Evolutionary conservation across 2,113 vertebrate genomes (phyloP).

Genomic region (Ictalurus punctatus): DNA sequence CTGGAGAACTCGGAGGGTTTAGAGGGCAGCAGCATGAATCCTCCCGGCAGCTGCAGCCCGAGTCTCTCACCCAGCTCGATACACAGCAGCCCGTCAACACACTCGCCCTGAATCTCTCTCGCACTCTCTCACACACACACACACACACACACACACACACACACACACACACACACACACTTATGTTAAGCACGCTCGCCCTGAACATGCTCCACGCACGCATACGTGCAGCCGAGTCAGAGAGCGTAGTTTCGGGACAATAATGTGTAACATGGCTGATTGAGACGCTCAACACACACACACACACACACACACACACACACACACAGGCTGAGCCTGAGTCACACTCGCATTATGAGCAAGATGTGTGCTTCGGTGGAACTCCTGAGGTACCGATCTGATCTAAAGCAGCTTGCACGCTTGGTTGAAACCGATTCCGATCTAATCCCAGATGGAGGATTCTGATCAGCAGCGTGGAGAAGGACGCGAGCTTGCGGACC

Average conservation of each 20-base stretch:
- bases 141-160: neutral
- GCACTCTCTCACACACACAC: neutral
- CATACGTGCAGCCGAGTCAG: neutral
- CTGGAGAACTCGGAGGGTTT: constrained; percentile 75
- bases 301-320: neutral
- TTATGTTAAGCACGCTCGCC: neutral
- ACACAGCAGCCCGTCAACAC: constrained; percentile 78
- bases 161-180: neutral
- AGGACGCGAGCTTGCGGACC: neutral
- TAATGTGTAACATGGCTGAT: neutral
- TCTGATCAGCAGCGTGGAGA: neutral
- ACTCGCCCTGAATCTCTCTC: constrained; percentile 55
- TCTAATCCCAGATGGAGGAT: neutral
- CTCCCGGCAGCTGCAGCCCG: constrained; percentile 69
- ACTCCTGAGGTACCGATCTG: neutral
- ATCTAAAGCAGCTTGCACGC: constrained; percentile 8
- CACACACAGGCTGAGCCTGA: constrained; percentile 13
- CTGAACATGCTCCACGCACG: neutral
- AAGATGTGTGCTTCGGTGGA: neutral
- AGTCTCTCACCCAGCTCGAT: constrained; percentile 80
- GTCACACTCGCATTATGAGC: neutral
- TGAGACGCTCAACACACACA: neutral
- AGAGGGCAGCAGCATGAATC: constrained; percentile 58
- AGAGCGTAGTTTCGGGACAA: neutral
- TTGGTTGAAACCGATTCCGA: neutral